phyloP scores from a whole-genome alignment of 2,113 vertebrate genomes.

The Carassius gibelio region DNA sequence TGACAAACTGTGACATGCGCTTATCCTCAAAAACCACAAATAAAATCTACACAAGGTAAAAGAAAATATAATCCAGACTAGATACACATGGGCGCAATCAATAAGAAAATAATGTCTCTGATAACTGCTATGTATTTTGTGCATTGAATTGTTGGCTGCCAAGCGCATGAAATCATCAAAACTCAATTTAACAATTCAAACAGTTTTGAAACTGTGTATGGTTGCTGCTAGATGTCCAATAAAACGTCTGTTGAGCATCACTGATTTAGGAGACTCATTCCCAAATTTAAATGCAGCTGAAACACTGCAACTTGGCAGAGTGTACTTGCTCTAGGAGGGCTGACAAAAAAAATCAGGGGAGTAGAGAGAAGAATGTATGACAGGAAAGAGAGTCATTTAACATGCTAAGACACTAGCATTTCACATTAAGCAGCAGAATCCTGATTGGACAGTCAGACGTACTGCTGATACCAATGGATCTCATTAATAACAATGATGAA shows the following conservation, averaged over 20 bases:
- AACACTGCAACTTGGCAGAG: not conserved
- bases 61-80: not conserved
- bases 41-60: not conserved
- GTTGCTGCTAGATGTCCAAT: not conserved
- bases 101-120: not conserved
- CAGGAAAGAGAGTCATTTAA: not conserved
- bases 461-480: not conserved
- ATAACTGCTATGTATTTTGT: not conserved
- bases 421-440: slow-evolving; percentile 8
- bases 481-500: slow-evolving; percentile 14
- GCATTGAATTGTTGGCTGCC: not conserved
- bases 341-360: not conserved
- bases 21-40: not conserved
- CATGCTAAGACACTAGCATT: not conserved
- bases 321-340: not conserved
- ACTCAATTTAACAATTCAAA: not conserved
- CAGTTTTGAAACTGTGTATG: not conserved
- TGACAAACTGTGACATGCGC: no score
- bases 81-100: not conserved
- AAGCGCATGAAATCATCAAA: not conserved
- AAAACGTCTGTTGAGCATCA: not conserved
- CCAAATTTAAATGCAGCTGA: not conserved
- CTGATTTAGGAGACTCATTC: not conserved
- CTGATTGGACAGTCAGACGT: not conserved
- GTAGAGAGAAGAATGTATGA: not conserved